These are phyloP conservation scores for Solea solea DNA, from an alignment of 2,113 vertebrate genomes.

Conservation along the genomic window DNA sequence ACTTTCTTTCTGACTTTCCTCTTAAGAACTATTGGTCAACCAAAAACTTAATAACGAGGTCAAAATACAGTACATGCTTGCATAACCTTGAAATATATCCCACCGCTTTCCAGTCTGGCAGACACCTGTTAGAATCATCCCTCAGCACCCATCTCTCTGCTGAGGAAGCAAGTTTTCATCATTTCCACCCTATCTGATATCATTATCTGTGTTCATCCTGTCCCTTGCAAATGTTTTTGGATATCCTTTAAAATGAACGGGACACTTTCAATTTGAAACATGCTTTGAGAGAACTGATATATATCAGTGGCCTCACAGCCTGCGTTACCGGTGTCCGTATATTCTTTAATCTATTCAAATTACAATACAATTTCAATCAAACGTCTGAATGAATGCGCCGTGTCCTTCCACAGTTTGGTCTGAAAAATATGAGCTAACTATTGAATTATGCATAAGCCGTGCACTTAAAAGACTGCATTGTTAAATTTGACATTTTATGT, in stretches of 20 bases:
- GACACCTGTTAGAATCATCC: slow-evolving; percentile 6
- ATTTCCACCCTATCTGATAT: background rate
- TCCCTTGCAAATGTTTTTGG: too few species aligned
- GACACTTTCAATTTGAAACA: slow-evolving; percentile 2
- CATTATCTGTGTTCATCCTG: background rate
- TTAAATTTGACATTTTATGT: slow-evolving; percentile 9
- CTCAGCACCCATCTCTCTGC: background rate
- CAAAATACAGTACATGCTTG: too few species aligned
- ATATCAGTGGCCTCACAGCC: slow-evolving; percentile 1
- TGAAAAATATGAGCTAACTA: slow-evolving; percentile 5
- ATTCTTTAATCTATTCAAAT: background rate
- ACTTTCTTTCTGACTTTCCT: too few species aligned
- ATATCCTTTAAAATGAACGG: too few species aligned
- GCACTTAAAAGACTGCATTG: background rate
- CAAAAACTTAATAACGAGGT: too few species aligned
- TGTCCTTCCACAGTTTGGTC: background rate
- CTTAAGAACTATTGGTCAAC: too few species aligned
- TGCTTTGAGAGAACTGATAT: background rate
- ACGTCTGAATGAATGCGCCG: slow-evolving; percentile 17
- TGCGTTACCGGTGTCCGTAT: too few species aligned
- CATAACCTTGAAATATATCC: too few species aligned
- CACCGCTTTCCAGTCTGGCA: background rate
- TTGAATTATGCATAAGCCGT: slow-evolving; percentile 13
- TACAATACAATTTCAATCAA: slow-evolving; percentile 35
- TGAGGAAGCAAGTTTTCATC: background rate